phyloP scores from a whole-genome alignment of 2,113 vertebrate genomes.

The Calidris pygmaea region DNA sequence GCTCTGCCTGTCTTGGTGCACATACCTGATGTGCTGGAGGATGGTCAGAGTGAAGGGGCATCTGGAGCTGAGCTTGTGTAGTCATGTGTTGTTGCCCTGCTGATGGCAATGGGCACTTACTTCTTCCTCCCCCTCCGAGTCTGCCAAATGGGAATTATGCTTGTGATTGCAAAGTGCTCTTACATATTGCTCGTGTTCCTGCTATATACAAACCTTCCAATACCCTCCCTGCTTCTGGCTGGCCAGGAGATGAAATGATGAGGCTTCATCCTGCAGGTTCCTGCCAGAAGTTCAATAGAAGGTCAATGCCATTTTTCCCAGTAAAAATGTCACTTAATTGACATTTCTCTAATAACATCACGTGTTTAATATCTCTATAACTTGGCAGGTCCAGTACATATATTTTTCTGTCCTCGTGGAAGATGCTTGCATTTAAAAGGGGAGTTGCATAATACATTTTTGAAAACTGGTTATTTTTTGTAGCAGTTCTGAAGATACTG shows the following conservation, averaged over 20 bases:
- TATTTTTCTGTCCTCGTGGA: not conserved
- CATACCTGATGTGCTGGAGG: not conserved
- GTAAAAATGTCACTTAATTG: not conserved
- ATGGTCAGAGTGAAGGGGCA: accelerated
- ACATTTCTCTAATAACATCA: not conserved
- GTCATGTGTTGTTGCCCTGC: accelerated
- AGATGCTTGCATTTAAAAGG: not conserved
- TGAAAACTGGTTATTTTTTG: not conserved
- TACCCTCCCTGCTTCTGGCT: not conserved
- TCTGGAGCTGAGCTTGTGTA: not conserved
- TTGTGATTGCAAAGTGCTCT: accelerated
- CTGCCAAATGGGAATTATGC: not conserved
- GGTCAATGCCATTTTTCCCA: not conserved
- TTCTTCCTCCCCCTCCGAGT: not conserved
- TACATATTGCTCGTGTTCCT: not conserved
- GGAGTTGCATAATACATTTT: not conserved
- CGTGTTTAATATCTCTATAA: not conserved
- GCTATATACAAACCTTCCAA: not conserved
- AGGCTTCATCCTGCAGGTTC: not conserved
- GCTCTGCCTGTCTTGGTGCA: not conserved
- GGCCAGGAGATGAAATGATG: not conserved
- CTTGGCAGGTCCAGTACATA: not conserved
- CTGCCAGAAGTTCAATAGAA: not conserved
- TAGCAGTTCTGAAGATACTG: not conserved
- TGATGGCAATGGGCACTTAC: accelerated